A percentile compares a stretch with the other conserved stretches of the same genome.
Conservation (phyloP, 2,113 vertebrate genomes). For the Merops nubicus region DNA sequence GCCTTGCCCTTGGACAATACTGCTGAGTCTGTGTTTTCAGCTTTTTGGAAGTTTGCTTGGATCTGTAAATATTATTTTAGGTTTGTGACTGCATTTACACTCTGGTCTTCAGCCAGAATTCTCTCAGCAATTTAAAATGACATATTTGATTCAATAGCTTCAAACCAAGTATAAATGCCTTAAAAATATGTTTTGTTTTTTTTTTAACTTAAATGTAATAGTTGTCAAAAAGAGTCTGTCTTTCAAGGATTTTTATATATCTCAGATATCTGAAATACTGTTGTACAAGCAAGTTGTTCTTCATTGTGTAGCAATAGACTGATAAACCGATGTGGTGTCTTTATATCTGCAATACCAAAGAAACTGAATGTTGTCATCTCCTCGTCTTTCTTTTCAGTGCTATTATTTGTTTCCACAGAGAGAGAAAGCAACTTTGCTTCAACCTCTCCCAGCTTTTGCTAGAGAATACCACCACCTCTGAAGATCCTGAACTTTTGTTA, state of each 20-base stretch:
- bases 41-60: not conserved
- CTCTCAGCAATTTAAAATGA: not conserved
- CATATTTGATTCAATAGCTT: not conserved
- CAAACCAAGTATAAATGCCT: not conserved
- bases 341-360: no score
- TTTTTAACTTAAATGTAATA: not conserved
- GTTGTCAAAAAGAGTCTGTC: not conserved
- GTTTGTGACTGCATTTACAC: not conserved
- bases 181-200: not conserved
- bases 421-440: not conserved
- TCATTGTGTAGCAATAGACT: not conserved
- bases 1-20: not conserved
- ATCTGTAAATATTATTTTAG: not conserved
- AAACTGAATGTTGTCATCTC: no score
- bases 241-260: not conserved
- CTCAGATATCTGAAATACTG: not conserved
- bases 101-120: not conserved
- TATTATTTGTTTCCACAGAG: not conserved
- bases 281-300: not conserved
- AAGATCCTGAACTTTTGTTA: no score
- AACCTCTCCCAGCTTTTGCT: not conserved
- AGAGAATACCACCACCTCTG: not conserved
- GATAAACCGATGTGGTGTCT: no score
- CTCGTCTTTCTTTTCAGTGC: no score
- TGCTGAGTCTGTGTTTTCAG: not conserved